A percentile compares a stretch with the other conserved stretches of the same genome.
Evolutionary conservation across 2,113 vertebrate genomes (phyloP).

Genomic region (Chloropsis hardwickii): DNA sequence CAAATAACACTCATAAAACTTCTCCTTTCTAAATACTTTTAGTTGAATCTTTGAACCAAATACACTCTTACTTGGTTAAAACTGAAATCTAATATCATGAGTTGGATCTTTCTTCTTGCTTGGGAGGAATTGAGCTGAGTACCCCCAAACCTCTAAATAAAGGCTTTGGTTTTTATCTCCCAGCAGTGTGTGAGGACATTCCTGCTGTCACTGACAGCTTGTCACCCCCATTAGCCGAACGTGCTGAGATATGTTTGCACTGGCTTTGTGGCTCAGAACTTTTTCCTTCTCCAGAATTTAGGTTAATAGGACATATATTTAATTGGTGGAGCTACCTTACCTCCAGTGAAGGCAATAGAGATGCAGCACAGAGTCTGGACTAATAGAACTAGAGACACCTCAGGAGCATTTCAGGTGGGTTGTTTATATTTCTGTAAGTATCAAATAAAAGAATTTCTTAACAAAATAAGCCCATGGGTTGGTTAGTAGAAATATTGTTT

Average conservation of each 20-base stretch:
- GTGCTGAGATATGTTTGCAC: slow-evolving; percentile 46
- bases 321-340: neutral
- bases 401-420: neutral
- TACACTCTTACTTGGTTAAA: neutral
- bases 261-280: neutral
- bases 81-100: slow-evolving; percentile 7
- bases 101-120: neutral
- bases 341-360: neutral
- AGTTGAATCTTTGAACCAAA: neutral
- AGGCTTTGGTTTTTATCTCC: slow-evolving; percentile 44
- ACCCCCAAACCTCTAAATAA: slow-evolving; percentile 35
- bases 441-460: neutral
- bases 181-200: slow-evolving; percentile 30
- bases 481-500: neutral
- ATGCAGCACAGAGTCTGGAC: neutral
- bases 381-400: neutral
- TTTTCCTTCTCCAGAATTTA: neutral
- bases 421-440: neutral
- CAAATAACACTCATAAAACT: neutral
- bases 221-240: neutral
- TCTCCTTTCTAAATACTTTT: neutral
- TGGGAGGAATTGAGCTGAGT: slow-evolving; percentile 58
- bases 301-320: neutral
- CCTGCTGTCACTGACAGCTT: neutral
- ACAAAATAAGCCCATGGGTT: neutral